Evolutionary conservation across 2,888 invertebrate genomes (phyloP).

Genomic region (Amphipoea lucens): DNA sequence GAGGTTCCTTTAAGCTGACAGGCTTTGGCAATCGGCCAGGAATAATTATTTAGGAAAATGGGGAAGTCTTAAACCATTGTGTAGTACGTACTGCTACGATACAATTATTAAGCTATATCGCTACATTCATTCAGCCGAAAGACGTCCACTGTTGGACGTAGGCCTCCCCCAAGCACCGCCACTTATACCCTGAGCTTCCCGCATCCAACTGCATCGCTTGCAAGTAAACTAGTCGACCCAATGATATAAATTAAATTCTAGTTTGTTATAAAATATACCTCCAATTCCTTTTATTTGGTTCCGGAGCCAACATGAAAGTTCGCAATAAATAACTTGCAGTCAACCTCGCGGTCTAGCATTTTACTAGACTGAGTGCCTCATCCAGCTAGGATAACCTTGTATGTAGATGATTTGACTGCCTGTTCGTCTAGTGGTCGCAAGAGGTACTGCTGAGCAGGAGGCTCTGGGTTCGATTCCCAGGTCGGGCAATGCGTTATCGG

Average conservation of each 20-base stretch:
- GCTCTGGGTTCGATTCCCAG: not conserved
- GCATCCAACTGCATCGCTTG: no score
- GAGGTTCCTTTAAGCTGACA: not conserved
- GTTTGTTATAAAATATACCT: not conserved
- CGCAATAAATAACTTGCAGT: not conserved
- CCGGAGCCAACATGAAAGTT: no score
- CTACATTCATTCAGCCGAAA: no score
- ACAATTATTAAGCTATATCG: slow-evolving; percentile 6
- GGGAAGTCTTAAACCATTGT: slow-evolving; percentile 9
- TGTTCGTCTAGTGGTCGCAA: not conserved
- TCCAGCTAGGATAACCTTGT: not conserved
- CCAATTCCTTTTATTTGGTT: not conserved
- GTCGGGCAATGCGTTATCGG: not conserved
- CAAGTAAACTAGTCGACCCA: not conserved
- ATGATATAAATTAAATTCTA: not conserved
- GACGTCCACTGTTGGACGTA: no score
- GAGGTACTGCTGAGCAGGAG: not conserved
- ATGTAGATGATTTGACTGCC: not conserved
- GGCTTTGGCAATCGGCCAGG: slow-evolving; percentile 37
- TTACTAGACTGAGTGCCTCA: not conserved
- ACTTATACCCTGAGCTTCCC: no score
- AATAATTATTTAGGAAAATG: slow-evolving; percentile 24
- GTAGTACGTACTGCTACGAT: not conserved
- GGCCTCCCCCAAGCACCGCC: no score
- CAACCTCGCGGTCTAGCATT: not conserved